Conservation (phyloP, 2,113 vertebrate genomes). For the Pipra filicauda region DNA sequence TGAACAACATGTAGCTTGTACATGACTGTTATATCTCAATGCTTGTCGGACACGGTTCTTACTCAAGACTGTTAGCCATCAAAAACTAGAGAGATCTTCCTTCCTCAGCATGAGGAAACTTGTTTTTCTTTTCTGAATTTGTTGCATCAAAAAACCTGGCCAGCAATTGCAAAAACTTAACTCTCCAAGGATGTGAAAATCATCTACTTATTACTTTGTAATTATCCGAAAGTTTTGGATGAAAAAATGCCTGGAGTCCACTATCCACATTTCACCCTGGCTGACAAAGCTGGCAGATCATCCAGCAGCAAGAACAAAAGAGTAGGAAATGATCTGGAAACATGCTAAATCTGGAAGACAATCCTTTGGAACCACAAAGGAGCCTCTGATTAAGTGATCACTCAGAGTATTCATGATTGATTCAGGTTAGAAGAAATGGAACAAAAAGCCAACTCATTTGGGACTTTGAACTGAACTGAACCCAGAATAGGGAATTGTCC, state of each 20-base stretch:
- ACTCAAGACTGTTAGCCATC: background rate
- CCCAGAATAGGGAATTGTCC: background rate
- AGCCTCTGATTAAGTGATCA: constrained; percentile 45
- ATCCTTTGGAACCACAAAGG: constrained; percentile 15
- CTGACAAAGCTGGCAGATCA: constrained; percentile 59
- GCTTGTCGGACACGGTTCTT: background rate
- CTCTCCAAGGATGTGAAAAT: constrained; percentile 54
- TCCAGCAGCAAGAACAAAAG: constrained; percentile 30
- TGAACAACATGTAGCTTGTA: constrained; percentile 3
- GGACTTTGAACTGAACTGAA: background rate
- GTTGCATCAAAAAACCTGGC: constrained; percentile 21
- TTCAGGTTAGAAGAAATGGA: constrained; percentile 17
- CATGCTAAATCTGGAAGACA: constrained; percentile 34
- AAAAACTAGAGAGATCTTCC: background rate
- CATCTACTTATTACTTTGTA: constrained; percentile 55
- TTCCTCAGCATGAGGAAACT: constrained; percentile 27
- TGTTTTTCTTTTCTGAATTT: constrained; percentile 40
- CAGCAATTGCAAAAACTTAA: constrained; percentile 8
- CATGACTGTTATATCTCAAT: background rate
- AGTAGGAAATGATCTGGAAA: constrained; percentile 49
- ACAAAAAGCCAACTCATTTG: constrained; percentile 3
- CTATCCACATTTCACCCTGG: constrained; percentile 42
- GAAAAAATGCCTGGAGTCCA: background rate
- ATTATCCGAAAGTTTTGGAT: constrained; percentile 65
- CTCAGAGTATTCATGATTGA: background rate